A percentile compares a stretch with the other conserved stretches of the same genome.
phyloP scores from a whole-genome alignment of 2,113 vertebrate genomes.

The Bambusicola thoracicus region DNA sequence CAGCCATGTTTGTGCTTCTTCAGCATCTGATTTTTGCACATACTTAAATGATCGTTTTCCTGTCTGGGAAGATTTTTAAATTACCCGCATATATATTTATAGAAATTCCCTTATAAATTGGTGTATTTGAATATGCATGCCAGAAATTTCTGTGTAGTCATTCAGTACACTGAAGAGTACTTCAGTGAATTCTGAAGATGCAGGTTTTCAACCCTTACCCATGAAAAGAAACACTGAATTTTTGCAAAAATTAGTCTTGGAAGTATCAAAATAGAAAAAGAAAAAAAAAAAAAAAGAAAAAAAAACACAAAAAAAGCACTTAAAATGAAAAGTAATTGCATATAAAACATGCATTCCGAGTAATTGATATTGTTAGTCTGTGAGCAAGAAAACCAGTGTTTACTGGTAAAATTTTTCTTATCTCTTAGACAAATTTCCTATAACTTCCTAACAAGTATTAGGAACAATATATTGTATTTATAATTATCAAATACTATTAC shows the following conservation, averaged over 20 bases:
- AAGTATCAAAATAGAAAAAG: background rate
- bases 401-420: background rate
- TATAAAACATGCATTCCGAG: background rate
- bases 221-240: background rate
- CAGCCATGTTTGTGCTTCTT: background rate
- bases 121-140: constrained; percentile 30
- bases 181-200: background rate
- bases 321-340: background rate
- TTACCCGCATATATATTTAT: constrained; percentile 32
- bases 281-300: background rate
- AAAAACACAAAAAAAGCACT: background rate
- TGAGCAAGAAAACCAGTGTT: background rate
- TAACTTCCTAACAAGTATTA: background rate
- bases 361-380: background rate
- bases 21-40: background rate
- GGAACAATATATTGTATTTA: background rate
- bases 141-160: background rate
- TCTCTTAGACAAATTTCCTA: background rate
- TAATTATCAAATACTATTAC: background rate
- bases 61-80: constrained; percentile 40
- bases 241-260: background rate
- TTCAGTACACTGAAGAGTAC: background rate
- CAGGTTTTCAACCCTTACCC: background rate
- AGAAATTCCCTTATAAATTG: background rate
- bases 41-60: constrained; percentile 25